Base-by-base conservation (phyloP, 2,888 invertebrate species). In the Trachelus troglodyta region DNA sequence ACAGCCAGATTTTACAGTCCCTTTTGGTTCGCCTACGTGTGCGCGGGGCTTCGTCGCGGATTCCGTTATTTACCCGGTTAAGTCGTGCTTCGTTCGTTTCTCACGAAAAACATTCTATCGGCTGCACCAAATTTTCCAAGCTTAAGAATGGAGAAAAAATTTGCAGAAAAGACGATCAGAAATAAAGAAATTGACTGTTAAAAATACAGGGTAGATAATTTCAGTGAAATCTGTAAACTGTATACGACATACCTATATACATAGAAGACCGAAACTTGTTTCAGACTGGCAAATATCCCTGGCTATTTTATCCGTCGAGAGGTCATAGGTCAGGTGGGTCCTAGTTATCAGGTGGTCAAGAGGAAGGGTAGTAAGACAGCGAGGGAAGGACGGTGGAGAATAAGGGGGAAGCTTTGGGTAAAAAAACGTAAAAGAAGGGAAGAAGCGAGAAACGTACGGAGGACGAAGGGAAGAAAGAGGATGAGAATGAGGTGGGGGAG, bases 211-310 rank as follows among this genome's bases (percentile, higher is more conserved):
- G 2, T 40, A 40, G 15, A 40, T 40, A 15, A 40, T 40, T 40
- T 15, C 15, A 40, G 6, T 15, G 0, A 15, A 15, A 15, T 37
- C 37, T 37, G 12, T 15, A 40, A 40, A 40, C 15, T 40, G 1
- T 15, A 15, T 40, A 15, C 12, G 12, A 37, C 12, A 12, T 37
- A 37, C 12, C 37, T 37, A 15, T 15, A 15, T 37, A 12, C 12
- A 37, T 37, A 4, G 4, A 15, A 12, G 12, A 37, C 4, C 12
- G 12, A 37, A 12, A 37, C 12, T 37, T 84, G 83, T 86, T 86
- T 83, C 83, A 82, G 82, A 86, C 85, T 86, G 78, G 87, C 87
- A 84, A 88, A 88, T 88, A 85, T 88, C 87, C 82, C 81, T 83
- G 85, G 83, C 85, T 86, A 87, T 86, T 87, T 87, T 73, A 75